Base-by-base conservation (phyloP, 2,797 vertebrate species). In the Oryzias sinensis region DNA sequence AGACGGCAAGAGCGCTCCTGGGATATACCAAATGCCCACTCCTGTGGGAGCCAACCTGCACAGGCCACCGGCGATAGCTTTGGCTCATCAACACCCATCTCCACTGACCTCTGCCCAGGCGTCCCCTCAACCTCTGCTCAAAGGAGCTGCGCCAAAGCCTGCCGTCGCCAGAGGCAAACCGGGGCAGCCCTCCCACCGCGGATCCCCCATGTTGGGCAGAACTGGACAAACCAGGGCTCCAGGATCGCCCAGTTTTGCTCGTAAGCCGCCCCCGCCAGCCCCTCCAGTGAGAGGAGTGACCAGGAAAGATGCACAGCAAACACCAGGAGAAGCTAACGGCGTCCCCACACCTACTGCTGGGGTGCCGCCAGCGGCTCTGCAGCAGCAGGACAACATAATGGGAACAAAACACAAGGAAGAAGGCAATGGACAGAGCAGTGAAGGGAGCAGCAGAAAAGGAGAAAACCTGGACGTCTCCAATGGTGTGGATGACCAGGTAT, bases 251-350 rank as follows among this genome's bases (percentile, higher is more conserved):
- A 88, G 72, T 62, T 88, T 91, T 37, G 54, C 69, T 25, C 88
- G 90, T 33, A 93, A 93, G 66, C 92, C 92, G 9, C 90, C 91
- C 41, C 92, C 92, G 0, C 92, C 92, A 1, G 90, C 92, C 1
- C 92, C 92, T 7, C 92, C 92, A 1, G 88, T 93, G 42, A 86
- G 92, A 64, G 87, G 92, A 3, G 89, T 93, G 53, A 93, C 92
- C 24, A 88, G 87, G 77, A 93, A 92, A 68, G 90, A 91, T 27
- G 50, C 56, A 15, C 79, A 67, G 15, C 88, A 72, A 43, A 33
- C 71, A 3, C 46, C 59, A 2, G 42, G 42, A 3, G 74, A 83
- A 49, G 51, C 60, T 17, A 76, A 59, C 27, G 22, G 57, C 16
- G 51, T 16, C 6, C 50, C 67, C 6, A 85, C 70, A 59, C 17